Evolutionary conservation across 2,113 vertebrate species (phyloP), one percentile per base, ranked within the genome.

Genomic region (Ammospiza caudacuta): DNA sequence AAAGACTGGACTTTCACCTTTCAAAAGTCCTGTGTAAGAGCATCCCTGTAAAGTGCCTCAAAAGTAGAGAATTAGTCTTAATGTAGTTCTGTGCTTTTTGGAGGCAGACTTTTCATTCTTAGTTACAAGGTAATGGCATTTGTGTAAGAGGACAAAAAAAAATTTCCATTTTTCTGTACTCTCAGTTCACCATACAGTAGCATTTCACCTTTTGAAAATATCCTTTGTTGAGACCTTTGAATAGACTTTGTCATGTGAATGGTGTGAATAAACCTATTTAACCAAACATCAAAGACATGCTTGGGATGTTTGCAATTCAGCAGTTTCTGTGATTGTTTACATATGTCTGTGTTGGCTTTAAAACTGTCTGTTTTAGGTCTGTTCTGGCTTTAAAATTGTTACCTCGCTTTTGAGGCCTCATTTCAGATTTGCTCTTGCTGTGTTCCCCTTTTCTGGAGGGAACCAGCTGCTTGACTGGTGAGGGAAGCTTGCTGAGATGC

Each of bases 211-310:
- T 92, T 86, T 77, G 35, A 89, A 82, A 86, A 73, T 20, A 9
- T 77, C 67, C 70, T 86, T 90, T 95, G 51, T 74, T 90, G 79
- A 70, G 44, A 75, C 29, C 33, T 90, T 76, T 91, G 87, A 91
- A 83, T 77, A 95, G 82, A 77, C 44, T 91, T 91, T n/a, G 52
- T 93, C 63, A 15, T 83, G 57, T 68, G 76, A 92, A 77, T 93
- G 75, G 25, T 89, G 55, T 81, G 83, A 89, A 92, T 96, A 78
- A 94, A 69, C 14, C 43, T 88, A 46, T 91, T 90, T 70, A 94
- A 77, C 47, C 54, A 76, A 73, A 74, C 63, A 67, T 90, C 84
- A 92, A 69, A 86, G 59, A 47, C 83, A 14, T 3, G 25, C 76
- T 90, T 90, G 59, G 47, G 82, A 80, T 86, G 46, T 70, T 83